Base-by-base conservation (phyloP, 1,140 invertebrate genomes). In the Drosophila nebulosa region DNA sequence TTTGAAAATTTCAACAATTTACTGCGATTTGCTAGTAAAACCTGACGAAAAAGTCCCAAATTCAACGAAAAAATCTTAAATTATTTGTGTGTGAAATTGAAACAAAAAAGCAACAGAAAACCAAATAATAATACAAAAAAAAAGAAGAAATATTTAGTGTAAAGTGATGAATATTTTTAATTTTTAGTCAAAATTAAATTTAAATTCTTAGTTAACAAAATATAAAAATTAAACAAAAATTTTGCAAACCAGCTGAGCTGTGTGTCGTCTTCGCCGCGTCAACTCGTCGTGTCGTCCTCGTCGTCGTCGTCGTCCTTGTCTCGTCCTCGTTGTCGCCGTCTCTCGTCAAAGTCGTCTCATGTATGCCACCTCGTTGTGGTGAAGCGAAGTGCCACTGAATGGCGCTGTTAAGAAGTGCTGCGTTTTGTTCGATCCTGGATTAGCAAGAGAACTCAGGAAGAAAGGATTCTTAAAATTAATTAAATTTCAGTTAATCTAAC, bases 11-110 rank as follows among this genome's bases (percentile, higher is more conserved):
- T 88, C 83, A 83, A 75, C 67, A 74, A 85, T 50, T 81, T 85
- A 85, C 80, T 80, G 81, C 80, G 71, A 59, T 52, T 69, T 80
- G 78, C 64, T 86, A 86, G 80, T 86, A 85, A 80, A 76, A 61
- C 63, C 39, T 53, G 62, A 68, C 64, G 21, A 58, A 67, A 86
- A 86, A 77, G 80, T 74, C 63, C 60, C 60, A 52, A 81, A 81
- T 78, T 74, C 76, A 57, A 70, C 79, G 79, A 84, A 16, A 46
- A 21, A 73, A 55, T 70, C 39, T 30, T 53, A 16, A 51, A 56
- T 58, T 39, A 55, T 26, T 39, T 32, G 27, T 32, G 61, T 51
- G 56, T 56, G 27, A 10, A 53, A 61, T 50, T 0, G 1, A 27
- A 12, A 32, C 16, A 60, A 18, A 12, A 21, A 42, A 64, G 60